These are phyloP conservation scores for Anneissia japonica DNA, from an alignment of 35 echinoderm and acorn worm genomes.

Conservation along the genomic window DNA sequence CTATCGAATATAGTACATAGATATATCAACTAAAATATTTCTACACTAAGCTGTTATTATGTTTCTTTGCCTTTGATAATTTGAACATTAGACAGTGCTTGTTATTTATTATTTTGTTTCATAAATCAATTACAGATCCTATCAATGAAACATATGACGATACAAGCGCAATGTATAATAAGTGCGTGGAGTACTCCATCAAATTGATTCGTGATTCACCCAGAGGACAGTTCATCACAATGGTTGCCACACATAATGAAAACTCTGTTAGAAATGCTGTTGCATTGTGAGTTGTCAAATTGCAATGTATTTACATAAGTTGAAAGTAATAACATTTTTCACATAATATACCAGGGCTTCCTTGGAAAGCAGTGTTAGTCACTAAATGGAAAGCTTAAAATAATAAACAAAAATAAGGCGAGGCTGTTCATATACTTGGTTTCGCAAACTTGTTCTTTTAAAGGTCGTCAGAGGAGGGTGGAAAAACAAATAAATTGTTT, in stretches of 20 bases:
- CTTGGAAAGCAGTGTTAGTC: too few species aligned
- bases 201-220: not conserved
- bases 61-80: not conserved
- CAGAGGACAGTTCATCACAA: conserved; percentile 26
- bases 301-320: not conserved
- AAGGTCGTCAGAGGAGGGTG: too few species aligned
- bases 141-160: conserved; percentile 57
- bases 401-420: not conserved
- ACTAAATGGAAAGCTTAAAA: not conserved
- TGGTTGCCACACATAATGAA: conserved; percentile 79
- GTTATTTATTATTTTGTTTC: not conserved
- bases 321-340: not conserved
- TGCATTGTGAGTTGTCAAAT: conserved; percentile 36
- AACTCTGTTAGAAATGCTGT: conserved; percentile 65
- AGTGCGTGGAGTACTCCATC: conserved; percentile 38
- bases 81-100: not conserved
- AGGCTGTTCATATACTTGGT: not conserved
- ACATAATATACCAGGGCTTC: not conserved
- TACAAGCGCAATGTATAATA: conserved; percentile 60
- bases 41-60: not conserved
- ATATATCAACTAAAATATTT: not conserved
- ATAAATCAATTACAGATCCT: conserved; percentile 32
- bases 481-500: too few species aligned
- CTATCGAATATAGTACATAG: not conserved
- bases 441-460: not conserved